Evolutionary conservation across 2,797 vertebrate genomes (phyloP).

Genomic region (Arrhamphus sclerolepis): DNA sequence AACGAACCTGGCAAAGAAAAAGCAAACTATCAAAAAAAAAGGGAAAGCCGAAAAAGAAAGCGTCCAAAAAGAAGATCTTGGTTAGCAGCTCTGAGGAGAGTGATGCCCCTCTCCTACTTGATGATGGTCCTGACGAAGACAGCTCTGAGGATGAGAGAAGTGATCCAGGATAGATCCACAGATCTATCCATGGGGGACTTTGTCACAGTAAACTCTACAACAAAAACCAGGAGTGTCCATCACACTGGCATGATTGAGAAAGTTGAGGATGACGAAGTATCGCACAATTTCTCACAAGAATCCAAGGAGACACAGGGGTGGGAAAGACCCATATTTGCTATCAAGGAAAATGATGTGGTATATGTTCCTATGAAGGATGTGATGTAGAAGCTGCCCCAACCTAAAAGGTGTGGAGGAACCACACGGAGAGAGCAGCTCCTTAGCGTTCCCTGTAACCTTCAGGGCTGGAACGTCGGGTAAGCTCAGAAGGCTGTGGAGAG

Average conservation of each 20-base stretch:
- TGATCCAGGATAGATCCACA: not conserved
- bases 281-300: not conserved
- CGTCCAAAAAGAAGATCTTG: no score
- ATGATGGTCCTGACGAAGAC: not conserved
- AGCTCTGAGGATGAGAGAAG: not conserved
- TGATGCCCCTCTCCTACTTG: no score
- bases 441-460: not conserved
- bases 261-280: not conserved
- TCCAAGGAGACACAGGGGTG: not conserved
- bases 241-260: not conserved
- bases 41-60: no score
- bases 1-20: no score
- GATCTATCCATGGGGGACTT: not conserved
- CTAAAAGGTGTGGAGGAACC: not conserved
- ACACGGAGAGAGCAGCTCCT: slow-evolving; percentile 1
- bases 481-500: not conserved
- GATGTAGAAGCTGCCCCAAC: slow-evolving; percentile 2
- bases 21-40: no score
- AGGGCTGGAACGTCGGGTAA: not conserved
- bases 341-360: not conserved
- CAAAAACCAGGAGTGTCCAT: not conserved
- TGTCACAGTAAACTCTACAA: not conserved
- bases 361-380: not conserved
- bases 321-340: slow-evolving; percentile 1
- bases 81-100: no score